A percentile compares a stretch with the other conserved stretches of the same genome.
Conservation (phyloP, 2,797 vertebrate genomes). For the Hephaestus fuliginosus region DNA sequence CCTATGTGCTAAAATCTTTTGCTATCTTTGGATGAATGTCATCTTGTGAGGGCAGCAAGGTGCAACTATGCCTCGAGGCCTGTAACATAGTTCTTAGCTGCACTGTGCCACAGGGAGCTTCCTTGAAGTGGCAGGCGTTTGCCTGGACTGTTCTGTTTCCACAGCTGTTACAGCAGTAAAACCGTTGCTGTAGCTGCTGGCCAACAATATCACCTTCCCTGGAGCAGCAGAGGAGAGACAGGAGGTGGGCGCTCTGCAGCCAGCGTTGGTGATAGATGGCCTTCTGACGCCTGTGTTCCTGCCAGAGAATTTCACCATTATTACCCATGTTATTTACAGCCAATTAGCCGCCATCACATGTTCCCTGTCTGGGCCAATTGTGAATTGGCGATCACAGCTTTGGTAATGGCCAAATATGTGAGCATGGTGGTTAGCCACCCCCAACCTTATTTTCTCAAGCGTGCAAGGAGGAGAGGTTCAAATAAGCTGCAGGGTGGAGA, state of each 20-base stretch:
- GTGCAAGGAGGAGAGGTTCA: not conserved
- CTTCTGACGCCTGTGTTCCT: not conserved
- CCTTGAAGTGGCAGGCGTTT: constrained; percentile 45
- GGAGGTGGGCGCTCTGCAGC: constrained; percentile 7
- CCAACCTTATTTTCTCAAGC: not conserved
- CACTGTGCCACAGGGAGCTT: constrained; percentile 30
- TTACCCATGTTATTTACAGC: not conserved
- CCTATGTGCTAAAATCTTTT: not conserved
- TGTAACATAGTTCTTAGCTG: constrained; percentile 21
- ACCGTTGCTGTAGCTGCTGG: constrained; percentile 29
- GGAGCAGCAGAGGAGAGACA: constrained; percentile 33
- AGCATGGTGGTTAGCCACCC: not conserved
- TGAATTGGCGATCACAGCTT: constrained; percentile 6
- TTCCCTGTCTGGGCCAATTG: not conserved
- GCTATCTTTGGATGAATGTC: constrained; percentile 17
- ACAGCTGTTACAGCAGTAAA: constrained; percentile 46
- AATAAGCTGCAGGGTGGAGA: not conserved
- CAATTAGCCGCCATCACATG: not conserved
- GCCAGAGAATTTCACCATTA: constrained; percentile 9
- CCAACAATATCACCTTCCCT: constrained; percentile 33
- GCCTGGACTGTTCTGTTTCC: constrained; percentile 43
- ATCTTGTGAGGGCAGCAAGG: constrained; percentile 32
- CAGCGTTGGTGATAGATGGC: constrained; percentile 13
- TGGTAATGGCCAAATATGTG: constrained; percentile 2
- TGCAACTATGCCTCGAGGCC: constrained; percentile 21